Evolutionary conservation across 2,888 invertebrate genomes (phyloP), one percentile per base, ranked within the genome.

Genomic region (Zaprionus obscuricornis): DNA sequence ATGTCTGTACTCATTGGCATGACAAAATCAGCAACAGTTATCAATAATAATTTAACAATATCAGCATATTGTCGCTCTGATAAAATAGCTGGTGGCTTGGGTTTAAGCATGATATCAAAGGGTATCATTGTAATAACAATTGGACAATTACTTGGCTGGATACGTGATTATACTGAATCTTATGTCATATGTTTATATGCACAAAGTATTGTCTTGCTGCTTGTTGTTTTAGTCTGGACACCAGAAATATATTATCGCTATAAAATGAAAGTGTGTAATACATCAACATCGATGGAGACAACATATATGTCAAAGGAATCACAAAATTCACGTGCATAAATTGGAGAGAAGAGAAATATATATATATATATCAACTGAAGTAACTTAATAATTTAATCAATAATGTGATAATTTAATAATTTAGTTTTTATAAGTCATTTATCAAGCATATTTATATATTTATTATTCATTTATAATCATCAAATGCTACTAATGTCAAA

Each of bases 81-180:
- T 5, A 91, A 92, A 69, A 78, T 95, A 0, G 93, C 95, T 0
- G 93, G 94, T 0, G 95, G 94, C 0, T 91, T 95, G 1, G 95
- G 95, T 0, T 90, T 95, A 1, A 94, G 94, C 67, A 95, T 95
- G 95, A 91, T 95, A 39, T 91, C 92, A 0, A 94, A 94, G 91
- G 94, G 94, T 2, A 83, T 94, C 1, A 91, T 93, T 22, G 93
- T 94, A 0, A 93, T 94, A 3, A 92, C 93, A 1, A 85, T 93
- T 1, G 95, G 94, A 1, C 94, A 94, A 71, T 66, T 91, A 4
- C 84, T 92, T n/a, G 90, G 94, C 13, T 93, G 93, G 92, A 90
- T 94, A 43, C 92, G 94, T 73, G 95, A 95, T 79, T 92, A 91
- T 49, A 92, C 93, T 0, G 91, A 89, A 10, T 94, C 94, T 66